Conservation (phyloP, 2,113 vertebrate species). For the Percopsis transmontana region DNA sequence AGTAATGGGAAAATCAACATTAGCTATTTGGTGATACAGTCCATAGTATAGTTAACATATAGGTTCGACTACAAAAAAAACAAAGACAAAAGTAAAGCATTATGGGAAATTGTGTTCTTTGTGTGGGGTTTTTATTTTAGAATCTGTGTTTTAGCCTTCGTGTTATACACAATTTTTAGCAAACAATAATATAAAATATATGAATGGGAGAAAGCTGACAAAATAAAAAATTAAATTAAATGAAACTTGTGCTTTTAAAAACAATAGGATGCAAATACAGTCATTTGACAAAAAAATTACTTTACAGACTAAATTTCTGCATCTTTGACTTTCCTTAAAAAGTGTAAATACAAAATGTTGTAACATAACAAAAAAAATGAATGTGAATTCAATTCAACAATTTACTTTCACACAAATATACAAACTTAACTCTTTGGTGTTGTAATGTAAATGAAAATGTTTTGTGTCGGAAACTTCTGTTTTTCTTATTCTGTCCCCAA, state of each 20-base stretch:
- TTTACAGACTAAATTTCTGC: too few species aligned
- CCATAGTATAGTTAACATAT: too few species aligned
- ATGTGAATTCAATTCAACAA: neutral
- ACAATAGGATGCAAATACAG: too few species aligned
- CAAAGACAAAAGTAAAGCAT: constrained; percentile 43
- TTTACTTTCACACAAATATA: constrained; percentile 10
- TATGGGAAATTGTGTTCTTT: constrained; percentile 48
- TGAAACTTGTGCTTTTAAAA: too few species aligned
- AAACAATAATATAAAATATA: neutral
- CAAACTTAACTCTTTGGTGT: constrained; percentile 88
- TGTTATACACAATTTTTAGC: neutral
- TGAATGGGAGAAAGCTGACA: too few species aligned
- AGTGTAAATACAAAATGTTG: too few species aligned
- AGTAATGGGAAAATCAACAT: too few species aligned
- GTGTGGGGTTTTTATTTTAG: neutral
- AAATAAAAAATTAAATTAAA: too few species aligned
- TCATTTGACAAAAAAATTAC: too few species aligned
- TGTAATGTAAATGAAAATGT: constrained; percentile 77
- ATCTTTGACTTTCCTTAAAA: too few species aligned
- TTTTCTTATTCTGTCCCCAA: constrained; percentile 10
- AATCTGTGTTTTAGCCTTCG: neutral
- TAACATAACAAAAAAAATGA: neutral
- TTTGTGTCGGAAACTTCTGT: constrained; percentile 48
- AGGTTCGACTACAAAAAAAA: constrained; percentile 19
- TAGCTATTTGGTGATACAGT: too few species aligned